phyloP scores from a whole-genome alignment of 2,888 invertebrate genomes.

The Mythimna albipuncta region DNA sequence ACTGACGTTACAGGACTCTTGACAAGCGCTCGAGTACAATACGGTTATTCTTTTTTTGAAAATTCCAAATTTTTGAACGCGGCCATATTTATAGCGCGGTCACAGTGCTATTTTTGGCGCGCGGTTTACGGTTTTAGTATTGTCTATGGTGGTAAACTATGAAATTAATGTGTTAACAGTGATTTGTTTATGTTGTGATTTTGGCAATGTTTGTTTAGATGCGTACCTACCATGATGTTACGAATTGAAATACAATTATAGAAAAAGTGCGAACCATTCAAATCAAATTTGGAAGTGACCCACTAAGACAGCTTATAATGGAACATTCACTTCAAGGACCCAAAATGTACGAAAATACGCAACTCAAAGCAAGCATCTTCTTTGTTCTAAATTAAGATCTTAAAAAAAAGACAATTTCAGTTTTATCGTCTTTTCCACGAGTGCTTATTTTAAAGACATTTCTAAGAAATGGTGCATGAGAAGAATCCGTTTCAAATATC shows the following conservation, averaged over 20 bases:
- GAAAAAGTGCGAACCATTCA: slow-evolving; percentile 3
- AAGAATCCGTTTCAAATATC: slow-evolving; percentile 10
- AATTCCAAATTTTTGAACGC: slow-evolving; percentile 46
- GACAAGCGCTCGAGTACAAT: slow-evolving; percentile 75
- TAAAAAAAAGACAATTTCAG: neutral
- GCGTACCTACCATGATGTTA: neutral
- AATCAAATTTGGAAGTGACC: slow-evolving; percentile 1
- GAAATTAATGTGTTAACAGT: slow-evolving; percentile 45
- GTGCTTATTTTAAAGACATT: slow-evolving; percentile 9
- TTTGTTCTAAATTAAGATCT: slow-evolving; percentile 6
- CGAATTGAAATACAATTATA: neutral
- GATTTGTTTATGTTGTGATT: slow-evolving; percentile 51
- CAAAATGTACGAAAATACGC: slow-evolving; percentile 2
- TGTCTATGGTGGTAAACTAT: slow-evolving; percentile 45
- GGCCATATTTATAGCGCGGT: slow-evolving; percentile 19
- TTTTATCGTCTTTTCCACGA: slow-evolving; percentile 4
- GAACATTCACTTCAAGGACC: slow-evolving; percentile 12
- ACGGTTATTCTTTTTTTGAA: slow-evolving; percentile 69
- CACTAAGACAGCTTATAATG: neutral
- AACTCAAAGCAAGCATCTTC: slow-evolving; percentile 1
- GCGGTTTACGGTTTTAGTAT: slow-evolving; percentile 42
- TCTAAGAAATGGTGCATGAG: slow-evolving; percentile 5
- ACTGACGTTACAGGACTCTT: slow-evolving; percentile 84
- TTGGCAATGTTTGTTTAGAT: slow-evolving; percentile 27
- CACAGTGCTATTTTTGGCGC: slow-evolving; percentile 43